Conservation (phyloP, 2,113 vertebrate genomes). For the Silurus glanis region DNA sequence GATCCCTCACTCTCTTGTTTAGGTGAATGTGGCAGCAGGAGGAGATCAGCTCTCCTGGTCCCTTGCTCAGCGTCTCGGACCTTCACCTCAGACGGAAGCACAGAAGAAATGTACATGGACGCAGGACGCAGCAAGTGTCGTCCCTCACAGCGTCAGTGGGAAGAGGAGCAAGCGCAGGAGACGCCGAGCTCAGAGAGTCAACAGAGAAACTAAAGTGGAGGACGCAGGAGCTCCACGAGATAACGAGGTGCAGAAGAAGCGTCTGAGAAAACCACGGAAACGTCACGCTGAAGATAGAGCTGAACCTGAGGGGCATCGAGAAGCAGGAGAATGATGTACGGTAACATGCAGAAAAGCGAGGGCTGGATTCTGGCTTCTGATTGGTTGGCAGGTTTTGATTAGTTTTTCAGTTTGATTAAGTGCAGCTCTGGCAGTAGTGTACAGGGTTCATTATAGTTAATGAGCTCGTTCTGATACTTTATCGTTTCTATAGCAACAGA, state of each 20-base stretch:
- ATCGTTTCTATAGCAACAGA: not conserved
- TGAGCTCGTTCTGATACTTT: not conserved
- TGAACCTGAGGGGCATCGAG: not conserved
- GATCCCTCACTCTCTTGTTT: not conserved
- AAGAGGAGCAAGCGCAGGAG: not conserved
- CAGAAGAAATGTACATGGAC: not conserved
- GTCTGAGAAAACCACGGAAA: not conserved
- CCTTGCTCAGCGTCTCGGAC: conserved; percentile 27
- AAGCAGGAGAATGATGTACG: not conserved
- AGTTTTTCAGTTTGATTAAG: no score
- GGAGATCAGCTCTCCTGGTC: conserved; percentile 1
- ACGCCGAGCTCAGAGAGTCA: not conserved
- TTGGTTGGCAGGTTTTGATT: not conserved
- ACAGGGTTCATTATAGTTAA: not conserved
- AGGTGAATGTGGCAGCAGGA: not conserved
- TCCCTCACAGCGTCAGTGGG: not conserved
- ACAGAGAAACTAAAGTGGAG: not conserved
- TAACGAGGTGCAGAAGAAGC: not conserved
- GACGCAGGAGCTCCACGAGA: not conserved
- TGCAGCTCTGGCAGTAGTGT: not conserved
- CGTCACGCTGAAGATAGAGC: not conserved
- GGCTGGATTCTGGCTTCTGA: not conserved
- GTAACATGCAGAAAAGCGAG: not conserved
- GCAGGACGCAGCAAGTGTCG: not conserved
- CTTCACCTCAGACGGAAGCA: not conserved